Percentiles rank a stretch among this genome's conserved stretches.
These are phyloP conservation scores for Fukomys damarensis DNA, from an alignment of 2,113 vertebrate genomes.

Conservation along the genomic window DNA sequence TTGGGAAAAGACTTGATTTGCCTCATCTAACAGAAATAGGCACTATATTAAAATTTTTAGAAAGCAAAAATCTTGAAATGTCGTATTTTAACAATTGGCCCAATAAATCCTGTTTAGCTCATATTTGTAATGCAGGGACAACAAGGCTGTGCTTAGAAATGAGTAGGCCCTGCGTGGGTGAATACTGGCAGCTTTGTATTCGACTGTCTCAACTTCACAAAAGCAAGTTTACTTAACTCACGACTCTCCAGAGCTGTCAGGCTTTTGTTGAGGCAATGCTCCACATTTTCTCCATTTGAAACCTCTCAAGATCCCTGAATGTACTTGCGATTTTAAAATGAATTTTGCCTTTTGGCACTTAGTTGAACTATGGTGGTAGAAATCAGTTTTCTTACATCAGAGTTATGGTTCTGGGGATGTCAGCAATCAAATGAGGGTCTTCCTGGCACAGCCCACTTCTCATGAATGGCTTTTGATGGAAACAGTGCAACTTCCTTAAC, in stretches of 20 bases:
- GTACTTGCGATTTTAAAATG: not conserved
- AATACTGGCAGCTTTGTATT: not conserved
- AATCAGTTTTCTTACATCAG: conserved; percentile 1
- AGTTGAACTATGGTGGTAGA: not conserved
- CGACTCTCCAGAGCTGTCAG: not conserved
- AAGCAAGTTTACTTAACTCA: not conserved
- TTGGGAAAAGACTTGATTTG: not conserved
- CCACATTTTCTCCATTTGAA: conserved; percentile 14
- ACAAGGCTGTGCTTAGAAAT: not conserved
- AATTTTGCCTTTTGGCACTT: not conserved
- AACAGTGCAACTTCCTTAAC: not conserved
- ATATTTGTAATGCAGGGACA: not conserved
- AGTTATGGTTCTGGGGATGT: not conserved
- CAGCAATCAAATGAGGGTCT: not conserved
- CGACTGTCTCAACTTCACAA: not conserved
- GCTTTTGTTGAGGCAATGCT: not conserved
- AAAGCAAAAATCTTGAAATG: not conserved
- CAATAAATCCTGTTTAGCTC: not conserved
- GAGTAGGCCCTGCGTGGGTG: not conserved
- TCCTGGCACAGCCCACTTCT: not conserved
- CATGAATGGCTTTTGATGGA: not conserved
- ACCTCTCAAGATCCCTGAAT: not conserved
- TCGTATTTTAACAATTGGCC: not conserved
- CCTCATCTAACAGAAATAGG: not conserved
- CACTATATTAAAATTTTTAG: not conserved